Evolutionary conservation across 2,888 invertebrate species (phyloP).

Genomic region (Lepidochitona cinerea): DNA sequence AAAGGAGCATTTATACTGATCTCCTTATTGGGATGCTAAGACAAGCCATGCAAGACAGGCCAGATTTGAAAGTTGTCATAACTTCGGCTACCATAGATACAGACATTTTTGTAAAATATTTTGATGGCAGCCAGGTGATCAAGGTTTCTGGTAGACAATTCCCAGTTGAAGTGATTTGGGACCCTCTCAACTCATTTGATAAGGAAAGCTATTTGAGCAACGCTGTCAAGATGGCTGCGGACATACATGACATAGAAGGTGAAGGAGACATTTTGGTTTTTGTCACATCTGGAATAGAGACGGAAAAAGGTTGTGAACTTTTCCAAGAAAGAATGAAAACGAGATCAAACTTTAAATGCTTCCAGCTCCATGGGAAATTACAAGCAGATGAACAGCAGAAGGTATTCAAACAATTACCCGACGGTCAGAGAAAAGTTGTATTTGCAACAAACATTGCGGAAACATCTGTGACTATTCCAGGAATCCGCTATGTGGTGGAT

Average conservation of each 20-base stretch:
- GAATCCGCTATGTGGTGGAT: constrained; percentile 70
- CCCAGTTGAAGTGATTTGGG: constrained; percentile 66
- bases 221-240: constrained; percentile 24
- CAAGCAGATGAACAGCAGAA: constrained; percentile 62
- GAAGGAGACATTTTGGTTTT: constrained; percentile 71
- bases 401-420: constrained; percentile 52
- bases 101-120: constrained; percentile 61
- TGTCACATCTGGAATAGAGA: constrained; percentile 64
- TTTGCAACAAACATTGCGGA: constrained; percentile 72
- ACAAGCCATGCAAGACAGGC: constrained; percentile 43
- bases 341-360: constrained; percentile 36
- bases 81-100: constrained; percentile 70
- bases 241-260: constrained; percentile 50
- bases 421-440: constrained; percentile 63
- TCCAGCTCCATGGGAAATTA: constrained; percentile 49
- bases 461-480: constrained; percentile 70
- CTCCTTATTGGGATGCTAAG: constrained; percentile 69
- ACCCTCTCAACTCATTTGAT: constrained; percentile 20
- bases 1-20: constrained; percentile 68
- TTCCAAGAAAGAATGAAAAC: constrained; percentile 10
- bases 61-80: constrained; percentile 64
- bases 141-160: constrained; percentile 65
- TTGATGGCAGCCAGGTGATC: constrained; percentile 54
- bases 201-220: constrained; percentile 34
- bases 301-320: constrained; percentile 53